Evolutionary conservation across 2,888 invertebrate genomes (phyloP), one percentile per base, ranked within the genome.

Genomic region (Brachyopa scutellaris): DNA sequence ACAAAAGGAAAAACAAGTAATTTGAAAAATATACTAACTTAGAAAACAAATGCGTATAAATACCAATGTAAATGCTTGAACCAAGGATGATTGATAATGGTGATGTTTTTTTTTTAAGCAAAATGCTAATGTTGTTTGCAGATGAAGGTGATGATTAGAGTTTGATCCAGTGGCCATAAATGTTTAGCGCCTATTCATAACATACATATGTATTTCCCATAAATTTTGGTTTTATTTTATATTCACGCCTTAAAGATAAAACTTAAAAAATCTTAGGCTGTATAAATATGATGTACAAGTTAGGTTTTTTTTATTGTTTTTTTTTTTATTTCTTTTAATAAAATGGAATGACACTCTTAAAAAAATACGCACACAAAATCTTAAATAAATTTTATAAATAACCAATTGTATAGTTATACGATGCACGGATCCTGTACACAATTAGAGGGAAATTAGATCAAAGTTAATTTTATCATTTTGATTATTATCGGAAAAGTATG

Each of bases 21-120:
- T 42, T 45, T 42, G 21, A 29, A n/a, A 61, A 59, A 40, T 29
- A 66, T 49, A 51, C 17, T 19, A 72, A 47, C 6, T 66, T 59
- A 42, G 53, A 15, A 59, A 26, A 9, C 29, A 70, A 33, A 69
- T 57, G 36, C 26, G 23, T 40, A 84, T 64, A 64, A 76, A 70
- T 64, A 55, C 55, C 55, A 61, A 64, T 57, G 26, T 49, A 33
- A 55, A 51, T 55, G 45, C 13, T 53, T 29, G 38, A 38, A 64
- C 49, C 59, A 51, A 36, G 11, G 57, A 78, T 64, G 69, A 84
- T 64, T 83, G 66, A 70, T 45, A 61, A 59, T 49, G 45, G 17
- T 31, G 26, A 73, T 77, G 21, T 66, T 38, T 26, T 45, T 33
- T 55, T 53, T 38, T 23, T 47, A 59, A 64, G 66, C 57, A 19